Evolutionary conservation across 1,140 invertebrate genomes (phyloP).

Genomic region (Akabosia matsudoensis): DNA sequence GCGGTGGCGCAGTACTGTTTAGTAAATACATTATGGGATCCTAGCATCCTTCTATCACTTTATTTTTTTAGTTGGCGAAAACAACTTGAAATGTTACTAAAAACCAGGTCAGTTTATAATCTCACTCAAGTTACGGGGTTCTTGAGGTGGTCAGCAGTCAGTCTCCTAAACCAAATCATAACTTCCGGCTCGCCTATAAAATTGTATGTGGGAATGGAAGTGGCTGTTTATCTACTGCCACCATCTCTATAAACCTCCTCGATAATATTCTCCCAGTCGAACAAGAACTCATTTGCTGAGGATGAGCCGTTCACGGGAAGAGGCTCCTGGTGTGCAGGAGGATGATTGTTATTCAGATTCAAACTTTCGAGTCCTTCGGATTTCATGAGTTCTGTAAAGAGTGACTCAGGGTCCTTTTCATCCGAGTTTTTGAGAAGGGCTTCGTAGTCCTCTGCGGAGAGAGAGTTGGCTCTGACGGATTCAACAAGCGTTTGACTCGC

Average conservation of each 20-base stretch:
- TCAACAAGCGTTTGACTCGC: constrained; percentile 1
- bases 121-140: too few species aligned
- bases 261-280: neutral
- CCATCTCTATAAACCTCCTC: neutral
- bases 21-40: too few species aligned
- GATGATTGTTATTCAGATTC: neutral
- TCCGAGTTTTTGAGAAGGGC: neutral
- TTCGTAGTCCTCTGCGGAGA: constrained; percentile 16
- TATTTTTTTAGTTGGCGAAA: too few species aligned
- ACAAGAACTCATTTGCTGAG: neutral
- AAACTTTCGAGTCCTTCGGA: neutral
- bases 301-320: too few species aligned
- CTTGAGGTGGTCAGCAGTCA: too few species aligned
- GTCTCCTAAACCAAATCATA: neutral
- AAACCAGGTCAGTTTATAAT: too few species aligned
- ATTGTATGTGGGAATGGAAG: neutral
- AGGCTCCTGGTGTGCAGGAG: neutral
- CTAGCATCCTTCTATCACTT: too few species aligned
- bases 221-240: neutral
- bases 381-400: neutral
- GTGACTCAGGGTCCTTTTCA: neutral
- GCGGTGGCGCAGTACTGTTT: too few species aligned
- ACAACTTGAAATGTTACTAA: too few species aligned
- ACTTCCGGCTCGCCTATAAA: too few species aligned
- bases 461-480: neutral